These are phyloP conservation scores for Sinocyclocheilus anshuiensis DNA, from an alignment of 2,113 vertebrate genomes.

Conservation along the genomic window DNA sequence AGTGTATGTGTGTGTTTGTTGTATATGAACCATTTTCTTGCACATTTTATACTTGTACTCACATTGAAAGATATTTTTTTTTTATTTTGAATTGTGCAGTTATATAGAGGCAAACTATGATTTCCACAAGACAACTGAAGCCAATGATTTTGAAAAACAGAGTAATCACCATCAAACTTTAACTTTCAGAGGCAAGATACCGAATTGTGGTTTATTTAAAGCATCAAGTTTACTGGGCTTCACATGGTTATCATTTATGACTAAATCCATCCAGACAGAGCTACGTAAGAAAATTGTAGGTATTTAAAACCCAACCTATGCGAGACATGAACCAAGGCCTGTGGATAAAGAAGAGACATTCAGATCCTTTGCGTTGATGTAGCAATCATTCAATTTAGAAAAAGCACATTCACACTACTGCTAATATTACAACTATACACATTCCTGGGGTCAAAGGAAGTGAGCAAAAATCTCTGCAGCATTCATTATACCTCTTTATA, in stretches of 20 bases:
- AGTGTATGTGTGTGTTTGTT: no score
- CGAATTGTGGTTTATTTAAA: constrained; percentile 32
- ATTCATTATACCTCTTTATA: not conserved
- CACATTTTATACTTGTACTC: no score
- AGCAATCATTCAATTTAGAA: constrained; percentile 6
- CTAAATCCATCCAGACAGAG: constrained; percentile 10
- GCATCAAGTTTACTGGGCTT: not conserved
- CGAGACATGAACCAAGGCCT: not conserved
- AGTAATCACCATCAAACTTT: not conserved
- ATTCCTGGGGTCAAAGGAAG: not conserved
- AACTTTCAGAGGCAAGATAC: not conserved
- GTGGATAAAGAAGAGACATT: constrained; percentile 14
- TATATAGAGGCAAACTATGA: not conserved
- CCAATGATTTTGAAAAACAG: not conserved
- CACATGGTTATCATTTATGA: constrained; percentile 6
- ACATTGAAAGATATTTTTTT: no score
- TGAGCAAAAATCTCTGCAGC: not conserved
- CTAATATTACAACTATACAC: not conserved
- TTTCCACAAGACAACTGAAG: not conserved
- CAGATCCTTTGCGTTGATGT: not conserved
- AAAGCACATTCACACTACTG: constrained; percentile 11
- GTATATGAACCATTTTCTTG: no score
- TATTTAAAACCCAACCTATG: constrained; percentile 4
- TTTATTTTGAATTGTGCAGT: no score
- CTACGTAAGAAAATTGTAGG: not conserved